phyloP scores from a whole-genome alignment of 1,140 invertebrate species.

The Heliconius himera region DNA sequence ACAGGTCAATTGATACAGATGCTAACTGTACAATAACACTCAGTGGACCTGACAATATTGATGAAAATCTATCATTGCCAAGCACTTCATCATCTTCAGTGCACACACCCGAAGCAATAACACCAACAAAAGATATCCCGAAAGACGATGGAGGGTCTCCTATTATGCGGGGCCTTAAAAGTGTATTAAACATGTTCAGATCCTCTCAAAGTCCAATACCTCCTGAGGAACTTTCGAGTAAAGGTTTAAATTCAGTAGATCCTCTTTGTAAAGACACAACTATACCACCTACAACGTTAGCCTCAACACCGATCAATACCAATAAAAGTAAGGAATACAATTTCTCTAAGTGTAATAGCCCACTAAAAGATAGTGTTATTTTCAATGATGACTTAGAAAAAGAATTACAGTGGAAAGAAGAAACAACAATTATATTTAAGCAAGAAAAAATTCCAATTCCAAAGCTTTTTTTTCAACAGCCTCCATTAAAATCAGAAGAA shows the following conservation, averaged over 20 bases:
- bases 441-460: slow-evolving; percentile 70
- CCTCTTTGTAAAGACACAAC: background rate
- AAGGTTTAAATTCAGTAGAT: background rate
- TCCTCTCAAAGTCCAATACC: slow-evolving; percentile 71
- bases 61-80: slow-evolving; percentile 63
- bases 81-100: slow-evolving; percentile 65
- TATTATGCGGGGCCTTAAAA: slow-evolving; percentile 71
- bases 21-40: slow-evolving; percentile 41
- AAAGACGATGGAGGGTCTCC: slow-evolving; percentile 63
- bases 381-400: slow-evolving; percentile 72
- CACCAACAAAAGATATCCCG: slow-evolving; percentile 67
- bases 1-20: slow-evolving; percentile 46
- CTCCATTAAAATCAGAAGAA: slow-evolving; percentile 16
- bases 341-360: slow-evolving; percentile 59
- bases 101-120: slow-evolving; percentile 69
- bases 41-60: slow-evolving; percentile 47
- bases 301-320: slow-evolving; percentile 61
- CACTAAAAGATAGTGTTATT: slow-evolving; percentile 64
- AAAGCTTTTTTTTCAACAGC: slow-evolving; percentile 59
- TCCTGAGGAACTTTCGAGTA: slow-evolving; percentile 30
- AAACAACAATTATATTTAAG: slow-evolving; percentile 67
- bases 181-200: slow-evolving; percentile 73
- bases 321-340: slow-evolving; percentile 46
- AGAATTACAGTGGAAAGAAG: slow-evolving; percentile 74
- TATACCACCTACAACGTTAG: slow-evolving; percentile 34